These are phyloP conservation scores for Scleropages formosus DNA, from an alignment of 2,797 vertebrate species.

Conservation along the genomic window DNA sequence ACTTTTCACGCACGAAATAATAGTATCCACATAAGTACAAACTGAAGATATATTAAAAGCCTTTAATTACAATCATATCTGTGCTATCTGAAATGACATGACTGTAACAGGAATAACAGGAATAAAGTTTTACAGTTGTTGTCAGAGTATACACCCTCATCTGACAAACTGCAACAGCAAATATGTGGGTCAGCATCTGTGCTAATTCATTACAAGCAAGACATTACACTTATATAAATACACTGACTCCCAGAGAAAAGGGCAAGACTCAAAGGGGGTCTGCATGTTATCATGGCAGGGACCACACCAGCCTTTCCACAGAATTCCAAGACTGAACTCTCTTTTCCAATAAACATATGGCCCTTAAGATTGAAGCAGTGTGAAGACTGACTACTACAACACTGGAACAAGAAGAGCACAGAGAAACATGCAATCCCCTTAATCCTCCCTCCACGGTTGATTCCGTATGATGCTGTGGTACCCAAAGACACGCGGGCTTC, in stretches of 20 bases:
- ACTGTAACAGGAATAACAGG: neutral
- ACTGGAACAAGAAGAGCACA: neutral
- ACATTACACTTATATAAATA: neutral
- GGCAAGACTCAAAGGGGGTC: conserved; percentile 16
- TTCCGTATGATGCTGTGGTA: neutral
- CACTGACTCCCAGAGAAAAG: neutral
- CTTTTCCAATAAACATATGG: conserved; percentile 31
- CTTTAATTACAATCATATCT: neutral
- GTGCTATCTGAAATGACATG: conserved; percentile 18
- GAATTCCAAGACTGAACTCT: conserved; percentile 36
- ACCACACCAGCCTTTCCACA: conserved; percentile 28
- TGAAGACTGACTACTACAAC: conserved; percentile 5
- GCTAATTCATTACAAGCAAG: conserved; percentile 6
- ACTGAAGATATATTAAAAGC: neutral
- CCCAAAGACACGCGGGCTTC: neutral
- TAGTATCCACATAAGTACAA: too few relatives aligned
- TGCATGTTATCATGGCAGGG: neutral
- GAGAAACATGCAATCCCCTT: neutral
- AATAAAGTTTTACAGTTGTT: neutral
- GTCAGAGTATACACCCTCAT: neutral
- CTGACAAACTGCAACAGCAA: neutral
- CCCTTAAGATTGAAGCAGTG: conserved; percentile 13
- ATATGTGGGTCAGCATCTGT: neutral
- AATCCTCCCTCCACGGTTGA: neutral
- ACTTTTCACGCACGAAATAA: too few relatives aligned